phyloP scores from a whole-genome alignment of 2,888 invertebrate species.

The Miltochrista miniata region DNA sequence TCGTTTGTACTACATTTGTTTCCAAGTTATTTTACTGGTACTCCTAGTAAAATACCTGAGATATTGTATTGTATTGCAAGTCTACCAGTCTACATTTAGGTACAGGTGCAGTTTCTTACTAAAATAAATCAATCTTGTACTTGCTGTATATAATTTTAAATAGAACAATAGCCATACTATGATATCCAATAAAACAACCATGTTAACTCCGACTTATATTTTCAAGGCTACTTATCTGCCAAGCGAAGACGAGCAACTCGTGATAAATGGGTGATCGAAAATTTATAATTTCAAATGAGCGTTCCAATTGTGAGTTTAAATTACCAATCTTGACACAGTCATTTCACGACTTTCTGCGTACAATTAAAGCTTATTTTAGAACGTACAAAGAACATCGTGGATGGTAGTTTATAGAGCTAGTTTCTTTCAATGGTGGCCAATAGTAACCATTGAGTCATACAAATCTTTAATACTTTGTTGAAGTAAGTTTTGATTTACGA shows the following conservation, averaged over 20 bases:
- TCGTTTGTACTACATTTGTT: too few species aligned
- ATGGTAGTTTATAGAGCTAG: constrained; percentile 47
- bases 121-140: background rate
- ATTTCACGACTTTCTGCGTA: too few species aligned
- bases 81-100: background rate
- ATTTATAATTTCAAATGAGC: constrained; percentile 68
- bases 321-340: constrained; percentile 49
- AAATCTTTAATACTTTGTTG: constrained; percentile 54
- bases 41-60: background rate
- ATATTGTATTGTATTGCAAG: background rate
- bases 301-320: constrained; percentile 61
- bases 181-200: constrained; percentile 20
- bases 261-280: constrained; percentile 58
- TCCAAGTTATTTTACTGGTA: too few species aligned
- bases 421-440: constrained; percentile 34
- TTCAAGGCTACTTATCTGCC: constrained; percentile 33
- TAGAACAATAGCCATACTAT: constrained; percentile 20
- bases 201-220: constrained; percentile 14
- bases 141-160: background rate
- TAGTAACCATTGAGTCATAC: constrained; percentile 52
- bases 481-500: constrained; percentile 35
- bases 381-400: constrained; percentile 50
- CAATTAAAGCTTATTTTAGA: background rate
- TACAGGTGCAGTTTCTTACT: background rate
- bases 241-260: constrained; percentile 34